Evolutionary conservation across 2,797 vertebrate species (phyloP), one percentile per base, ranked within the genome.

Genomic region (Tenualosa thibaudeaui): DNA sequence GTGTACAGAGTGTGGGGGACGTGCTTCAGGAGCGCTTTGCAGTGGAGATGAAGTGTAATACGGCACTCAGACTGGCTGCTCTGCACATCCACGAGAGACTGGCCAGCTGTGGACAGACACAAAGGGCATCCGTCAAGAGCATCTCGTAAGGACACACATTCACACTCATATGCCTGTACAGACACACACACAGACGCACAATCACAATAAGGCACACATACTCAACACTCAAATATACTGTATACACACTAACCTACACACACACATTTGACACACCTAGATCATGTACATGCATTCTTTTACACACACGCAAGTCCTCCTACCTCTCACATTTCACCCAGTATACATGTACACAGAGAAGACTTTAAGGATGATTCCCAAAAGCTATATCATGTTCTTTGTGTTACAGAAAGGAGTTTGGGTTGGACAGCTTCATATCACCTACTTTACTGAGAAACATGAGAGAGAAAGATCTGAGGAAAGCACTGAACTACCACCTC

Each of bases 371-470:
- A 56, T 56, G 54, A 2, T 62, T 56, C 54, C 17, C 19, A 2
- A 10, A 60, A 9, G 46, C 19, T 50, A n/a, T 12, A 60, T 15
- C 12, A 19, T 15, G 15, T 71, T 78, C 12, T 54, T 19, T 56
- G 24, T 17, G 43, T 88, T 82, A 19, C 95, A 99, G 98, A 91
- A 98, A 97, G 91, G 97, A 99, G 89, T 99, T 99, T 95, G 98
- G 98, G 86, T 96, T 99, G 6, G 98, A 99, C 83, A 99, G 98
- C 91, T 99, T 99, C 92, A 97, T 99, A 91, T 99, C 98, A 12
- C 98, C 98, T 87, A 99, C 98, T 5, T 92, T 99, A 90, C 96
- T 99, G 83, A 96, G 97, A 83, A 99, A 98, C 93, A 99, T 99
- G 98, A 96, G 96, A 90, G 98, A 97, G 81, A 99, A 99, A 90